A percentile compares a stretch with the other conserved stretches of the same genome.
Conservation (phyloP, 2,113 vertebrate species). For the Romanogobio albipinnatus region DNA sequence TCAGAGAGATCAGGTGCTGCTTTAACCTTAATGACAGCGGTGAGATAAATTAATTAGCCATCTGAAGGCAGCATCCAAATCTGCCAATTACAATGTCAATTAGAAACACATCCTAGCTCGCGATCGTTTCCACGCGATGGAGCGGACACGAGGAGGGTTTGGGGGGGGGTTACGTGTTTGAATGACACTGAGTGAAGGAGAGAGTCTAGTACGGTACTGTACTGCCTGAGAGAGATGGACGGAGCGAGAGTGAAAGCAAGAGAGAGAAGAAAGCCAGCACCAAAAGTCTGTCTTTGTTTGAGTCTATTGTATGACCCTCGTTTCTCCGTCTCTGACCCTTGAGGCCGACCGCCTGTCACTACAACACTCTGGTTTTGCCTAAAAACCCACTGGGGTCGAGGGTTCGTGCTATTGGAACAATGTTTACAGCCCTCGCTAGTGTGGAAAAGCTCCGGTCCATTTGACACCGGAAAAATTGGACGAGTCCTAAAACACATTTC, state of each 20-base stretch:
- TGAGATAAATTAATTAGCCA: slow-evolving; percentile 83
- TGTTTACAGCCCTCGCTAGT: slow-evolving; percentile 47
- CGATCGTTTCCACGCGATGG: slow-evolving; percentile 61
- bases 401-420: slow-evolving; percentile 41
- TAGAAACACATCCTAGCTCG: slow-evolving; percentile 73
- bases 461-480: not conserved
- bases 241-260: slow-evolving; percentile 34
- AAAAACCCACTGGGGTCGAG: slow-evolving; percentile 65
- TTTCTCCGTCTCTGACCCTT: slow-evolving; percentile 46
- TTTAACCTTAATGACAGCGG: slow-evolving; percentile 82
- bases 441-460: slow-evolving; percentile 2
- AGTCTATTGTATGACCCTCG: not conserved
- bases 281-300: slow-evolving; percentile 21
- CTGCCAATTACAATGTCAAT: slow-evolving; percentile 84
- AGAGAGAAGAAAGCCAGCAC: slow-evolving; percentile 26
- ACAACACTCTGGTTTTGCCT: slow-evolving; percentile 58
- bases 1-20: slow-evolving; percentile 77
- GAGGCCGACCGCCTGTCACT: slow-evolving; percentile 64
- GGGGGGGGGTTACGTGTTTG: not conserved
- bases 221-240: slow-evolving; percentile 59
- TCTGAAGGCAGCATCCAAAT: slow-evolving; percentile 80
- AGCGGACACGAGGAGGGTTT: slow-evolving; percentile 47
- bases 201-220: slow-evolving; percentile 58
- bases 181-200: slow-evolving; percentile 54
- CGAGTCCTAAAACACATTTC: slow-evolving; percentile 37